Conservation (phyloP, 1,140 invertebrate genomes). For the Oryzaephilus surinamensis region DNA sequence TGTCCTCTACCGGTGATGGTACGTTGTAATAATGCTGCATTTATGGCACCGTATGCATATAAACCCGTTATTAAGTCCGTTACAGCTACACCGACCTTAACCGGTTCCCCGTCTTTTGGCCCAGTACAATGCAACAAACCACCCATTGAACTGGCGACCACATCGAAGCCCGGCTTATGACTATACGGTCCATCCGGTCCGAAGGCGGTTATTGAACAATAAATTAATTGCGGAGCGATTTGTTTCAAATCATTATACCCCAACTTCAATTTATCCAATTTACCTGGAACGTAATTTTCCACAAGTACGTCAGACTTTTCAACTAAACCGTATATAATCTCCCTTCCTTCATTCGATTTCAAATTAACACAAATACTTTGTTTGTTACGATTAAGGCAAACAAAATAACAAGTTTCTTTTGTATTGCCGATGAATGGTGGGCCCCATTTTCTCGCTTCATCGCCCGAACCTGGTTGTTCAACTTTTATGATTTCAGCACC, state of each 20-base stretch:
- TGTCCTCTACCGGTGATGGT: constrained; percentile 72
- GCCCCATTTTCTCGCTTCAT: constrained; percentile 87
- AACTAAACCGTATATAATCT: constrained; percentile 64
- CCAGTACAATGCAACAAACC: constrained; percentile 88
- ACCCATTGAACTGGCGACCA: constrained; percentile 86
- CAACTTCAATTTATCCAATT: constrained; percentile 63
- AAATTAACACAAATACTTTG: constrained; percentile 86
- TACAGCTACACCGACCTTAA: constrained; percentile 86
- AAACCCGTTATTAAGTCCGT: constrained; percentile 89
- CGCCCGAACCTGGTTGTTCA: constrained; percentile 67
- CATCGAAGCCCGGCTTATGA: constrained; percentile 84
- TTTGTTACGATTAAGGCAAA: constrained; percentile 89
- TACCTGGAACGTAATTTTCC: constrained; percentile 92
- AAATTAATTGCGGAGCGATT: constrained; percentile 73
- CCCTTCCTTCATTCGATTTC: constrained; percentile 56
- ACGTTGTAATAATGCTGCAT: constrained; percentile 78
- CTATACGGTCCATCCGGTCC: constrained; percentile 79
- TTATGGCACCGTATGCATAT: constrained; percentile 90
- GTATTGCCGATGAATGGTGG: constrained; percentile 74
- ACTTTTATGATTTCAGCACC: constrained; percentile 93
- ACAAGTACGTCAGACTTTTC: constrained; percentile 76
- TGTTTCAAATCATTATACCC: constrained; percentile 66
- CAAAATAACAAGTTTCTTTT: constrained; percentile 73
- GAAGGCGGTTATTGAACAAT: constrained; percentile 91
- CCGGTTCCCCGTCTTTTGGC: constrained; percentile 68